Conservation (phyloP, 2,797 vertebrate genomes). For the Sebastes cheni region DNA sequence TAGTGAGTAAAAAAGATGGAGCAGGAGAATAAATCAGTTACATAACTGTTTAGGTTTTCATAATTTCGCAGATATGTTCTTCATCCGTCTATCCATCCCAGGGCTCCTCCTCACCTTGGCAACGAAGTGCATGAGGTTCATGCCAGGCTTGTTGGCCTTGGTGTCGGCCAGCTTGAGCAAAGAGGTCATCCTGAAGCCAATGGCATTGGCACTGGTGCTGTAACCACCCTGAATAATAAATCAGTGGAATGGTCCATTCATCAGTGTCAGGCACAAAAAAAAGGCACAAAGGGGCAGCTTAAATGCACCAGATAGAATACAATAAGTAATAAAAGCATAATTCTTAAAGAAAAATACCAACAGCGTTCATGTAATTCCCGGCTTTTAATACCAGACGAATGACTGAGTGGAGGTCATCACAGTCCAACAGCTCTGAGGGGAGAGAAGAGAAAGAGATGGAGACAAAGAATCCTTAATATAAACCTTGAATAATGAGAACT, state of each 20-base stretch:
- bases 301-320: background rate
- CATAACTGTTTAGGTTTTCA: background rate
- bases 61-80: background rate
- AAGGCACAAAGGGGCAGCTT: background rate
- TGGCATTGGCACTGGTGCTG: slow-evolving; percentile 82
- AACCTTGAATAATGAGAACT: background rate
- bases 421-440: slow-evolving; percentile 83
- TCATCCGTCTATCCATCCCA: background rate
- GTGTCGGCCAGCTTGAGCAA: slow-evolving; percentile 87
- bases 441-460: background rate
- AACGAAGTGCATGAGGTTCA: slow-evolving; percentile 90
- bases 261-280: background rate
- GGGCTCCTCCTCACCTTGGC: slow-evolving; percentile 80
- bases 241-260: background rate
- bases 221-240: slow-evolving; percentile 81
- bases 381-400: slow-evolving; percentile 87
- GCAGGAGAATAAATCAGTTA: background rate
- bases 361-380: slow-evolving; percentile 90
- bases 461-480: background rate
- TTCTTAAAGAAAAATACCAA: slow-evolving; percentile 67
- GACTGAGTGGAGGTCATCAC: slow-evolving; percentile 86
- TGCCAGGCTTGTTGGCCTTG: slow-evolving; percentile 87
- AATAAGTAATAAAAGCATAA: background rate
- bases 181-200: slow-evolving; percentile 86
- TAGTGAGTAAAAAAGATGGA: background rate